These are phyloP conservation scores for Camptogramma bilineatum DNA, from an alignment of 2,888 invertebrate species.

Conservation along the genomic window DNA sequence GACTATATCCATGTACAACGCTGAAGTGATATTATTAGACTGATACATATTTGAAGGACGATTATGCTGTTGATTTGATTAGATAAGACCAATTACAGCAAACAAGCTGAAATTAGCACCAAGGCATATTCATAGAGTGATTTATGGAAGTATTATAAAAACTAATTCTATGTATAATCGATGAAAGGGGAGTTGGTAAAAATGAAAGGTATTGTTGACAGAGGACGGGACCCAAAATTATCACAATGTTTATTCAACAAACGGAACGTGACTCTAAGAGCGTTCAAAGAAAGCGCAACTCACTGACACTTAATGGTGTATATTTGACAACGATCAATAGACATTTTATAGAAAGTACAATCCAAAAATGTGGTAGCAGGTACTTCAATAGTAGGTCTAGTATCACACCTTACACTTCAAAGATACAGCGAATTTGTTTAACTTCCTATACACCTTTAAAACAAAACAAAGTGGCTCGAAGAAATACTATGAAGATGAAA, in stretches of 20 bases:
- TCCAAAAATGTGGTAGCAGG: background rate
- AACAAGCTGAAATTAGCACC: constrained; percentile 19
- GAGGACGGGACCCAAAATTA: constrained; percentile 46
- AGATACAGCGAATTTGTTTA: background rate
- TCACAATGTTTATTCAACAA: constrained; percentile 46
- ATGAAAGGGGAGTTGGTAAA: background rate
- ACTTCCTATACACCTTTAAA: background rate
- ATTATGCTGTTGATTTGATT: constrained; percentile 61
- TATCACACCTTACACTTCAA: background rate
- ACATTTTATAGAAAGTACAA: background rate
- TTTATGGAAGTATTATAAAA: background rate
- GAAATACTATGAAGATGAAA: too few relatives aligned
- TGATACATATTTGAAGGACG: constrained; percentile 59
- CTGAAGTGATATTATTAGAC: constrained; percentile 36
- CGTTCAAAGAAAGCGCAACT: constrained; percentile 54
- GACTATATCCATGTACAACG: constrained; percentile 27
- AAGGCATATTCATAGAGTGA: constrained; percentile 4
- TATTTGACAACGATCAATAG: constrained; percentile 9
- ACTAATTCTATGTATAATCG: background rate
- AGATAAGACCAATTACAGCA: constrained; percentile 46
- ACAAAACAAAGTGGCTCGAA: too few relatives aligned
- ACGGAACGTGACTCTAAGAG: constrained; percentile 41
- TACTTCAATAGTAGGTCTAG: background rate
- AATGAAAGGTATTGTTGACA: constrained; percentile 23
- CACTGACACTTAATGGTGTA: constrained; percentile 38